Evolutionary conservation across 2,797 vertebrate species (phyloP).

Genomic region (Poeciliopsis gracilis): DNA sequence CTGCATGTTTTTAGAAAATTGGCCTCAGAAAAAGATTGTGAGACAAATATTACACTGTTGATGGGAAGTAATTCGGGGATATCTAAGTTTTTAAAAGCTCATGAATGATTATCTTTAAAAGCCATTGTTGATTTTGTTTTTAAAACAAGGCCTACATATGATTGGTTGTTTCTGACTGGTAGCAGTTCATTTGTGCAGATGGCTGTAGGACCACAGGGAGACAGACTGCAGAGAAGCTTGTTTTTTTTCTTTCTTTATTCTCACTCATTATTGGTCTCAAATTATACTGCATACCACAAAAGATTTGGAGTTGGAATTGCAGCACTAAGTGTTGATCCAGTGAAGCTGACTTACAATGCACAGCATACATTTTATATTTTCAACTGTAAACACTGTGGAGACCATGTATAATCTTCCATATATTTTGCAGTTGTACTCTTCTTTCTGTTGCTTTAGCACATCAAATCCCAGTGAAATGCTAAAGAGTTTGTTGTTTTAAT

Average conservation of each 20-base stretch:
- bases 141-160: not conserved
- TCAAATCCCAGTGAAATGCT: not conserved
- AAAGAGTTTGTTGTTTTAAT: not conserved
- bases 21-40: not conserved
- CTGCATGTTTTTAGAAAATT: not conserved
- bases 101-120: slow-evolving; percentile 1
- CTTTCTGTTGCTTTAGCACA: not conserved
- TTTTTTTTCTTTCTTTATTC: too few relatives aligned
- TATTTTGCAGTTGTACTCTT: not conserved
- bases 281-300: not conserved
- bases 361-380: not conserved
- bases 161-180: too few relatives aligned
- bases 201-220: too few relatives aligned
- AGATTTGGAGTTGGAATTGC: not conserved
- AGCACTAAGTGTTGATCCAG: not conserved
- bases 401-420: not conserved
- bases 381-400: not conserved
- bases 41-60: slow-evolving; percentile 7
- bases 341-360: not conserved
- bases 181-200: too few relatives aligned
- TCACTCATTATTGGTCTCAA: too few relatives aligned
- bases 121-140: not conserved
- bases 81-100: not conserved
- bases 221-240: too few relatives aligned
- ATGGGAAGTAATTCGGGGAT: not conserved